These are phyloP conservation scores for Caranx ignobilis DNA, from an alignment of 2,113 vertebrate species.

Conservation along the genomic window DNA sequence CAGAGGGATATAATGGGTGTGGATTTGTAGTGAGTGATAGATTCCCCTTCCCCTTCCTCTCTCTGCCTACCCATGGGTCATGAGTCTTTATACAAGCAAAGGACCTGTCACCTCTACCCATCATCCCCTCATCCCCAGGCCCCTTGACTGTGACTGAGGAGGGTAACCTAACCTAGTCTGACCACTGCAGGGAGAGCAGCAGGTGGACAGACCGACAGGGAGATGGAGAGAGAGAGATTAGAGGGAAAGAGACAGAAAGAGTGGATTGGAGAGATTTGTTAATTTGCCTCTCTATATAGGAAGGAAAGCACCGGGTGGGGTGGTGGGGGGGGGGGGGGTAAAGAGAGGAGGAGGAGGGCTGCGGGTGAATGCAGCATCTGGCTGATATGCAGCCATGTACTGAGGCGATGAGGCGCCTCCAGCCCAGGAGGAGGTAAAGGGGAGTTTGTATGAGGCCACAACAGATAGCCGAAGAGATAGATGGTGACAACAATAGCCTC, in stretches of 20 bases:
- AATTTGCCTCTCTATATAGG: slow-evolving; percentile 32
- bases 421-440: slow-evolving; percentile 56
- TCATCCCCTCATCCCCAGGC: slow-evolving; percentile 44
- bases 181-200: slow-evolving; percentile 52
- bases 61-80: slow-evolving; percentile 40
- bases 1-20: neutral
- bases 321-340: slow-evolving; percentile 3
- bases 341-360: slow-evolving; percentile 24
- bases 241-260: slow-evolving; percentile 9
- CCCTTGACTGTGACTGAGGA: slow-evolving; percentile 17
- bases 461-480: slow-evolving; percentile 41
- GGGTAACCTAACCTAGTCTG: slow-evolving; percentile 25
- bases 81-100: slow-evolving; percentile 69
- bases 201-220: slow-evolving; percentile 32
- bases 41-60: slow-evolving; percentile 6
- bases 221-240: slow-evolving; percentile 22
- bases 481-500: slow-evolving; percentile 56
- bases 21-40: slow-evolving; percentile 6
- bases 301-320: neutral
- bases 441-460: slow-evolving; percentile 41
- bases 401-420: slow-evolving; percentile 64
- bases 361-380: slow-evolving; percentile 67
- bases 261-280: slow-evolving; percentile 30
- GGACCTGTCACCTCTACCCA: slow-evolving; percentile 62
- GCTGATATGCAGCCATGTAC: slow-evolving; percentile 54